Conservation (phyloP, 2,797 vertebrate genomes). For the Austrolebias charrua region DNA sequence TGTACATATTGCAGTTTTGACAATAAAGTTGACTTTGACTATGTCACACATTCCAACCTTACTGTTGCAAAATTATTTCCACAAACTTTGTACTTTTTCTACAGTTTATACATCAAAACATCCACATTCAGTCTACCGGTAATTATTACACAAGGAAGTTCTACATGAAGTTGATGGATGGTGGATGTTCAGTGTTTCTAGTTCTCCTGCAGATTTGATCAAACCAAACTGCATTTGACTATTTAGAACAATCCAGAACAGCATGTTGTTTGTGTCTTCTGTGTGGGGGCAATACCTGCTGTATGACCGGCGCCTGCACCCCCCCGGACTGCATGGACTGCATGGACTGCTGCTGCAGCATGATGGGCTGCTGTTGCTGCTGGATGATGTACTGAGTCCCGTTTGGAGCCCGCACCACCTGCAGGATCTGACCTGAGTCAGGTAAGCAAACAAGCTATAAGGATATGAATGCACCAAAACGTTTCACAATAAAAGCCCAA, state of each 20-base stretch:
- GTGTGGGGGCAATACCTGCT: conserved; percentile 82
- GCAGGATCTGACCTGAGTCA: conserved; percentile 90
- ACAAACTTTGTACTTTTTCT: too few relatives aligned
- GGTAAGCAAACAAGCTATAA: not conserved
- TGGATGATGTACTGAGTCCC: conserved; percentile 96
- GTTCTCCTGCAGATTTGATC: too few relatives aligned
- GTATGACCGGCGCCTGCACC: conserved; percentile 96
- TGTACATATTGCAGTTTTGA: too few relatives aligned
- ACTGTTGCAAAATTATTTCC: too few relatives aligned
- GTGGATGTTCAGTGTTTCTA: too few relatives aligned
- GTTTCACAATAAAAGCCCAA: not conserved
- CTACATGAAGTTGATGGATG: too few relatives aligned
- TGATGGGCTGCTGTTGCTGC: conserved; percentile 92
- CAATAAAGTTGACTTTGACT: too few relatives aligned
- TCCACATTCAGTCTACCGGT: too few relatives aligned
- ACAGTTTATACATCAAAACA: too few relatives aligned
- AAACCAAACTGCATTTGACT: not conserved
- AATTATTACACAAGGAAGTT: too few relatives aligned
- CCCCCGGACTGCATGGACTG: conserved; percentile 95
- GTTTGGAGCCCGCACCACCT: conserved; percentile 91
- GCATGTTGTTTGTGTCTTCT: not conserved
- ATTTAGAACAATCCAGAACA: not conserved
- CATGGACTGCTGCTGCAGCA: conserved; percentile 97
- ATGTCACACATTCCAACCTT: too few relatives aligned
- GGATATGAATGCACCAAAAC: too few relatives aligned